A percentile compares a stretch with the other conserved stretches of the same genome.
Conservation (phyloP, 2,888 invertebrate genomes). For the Galerucella nymphaeae region DNA sequence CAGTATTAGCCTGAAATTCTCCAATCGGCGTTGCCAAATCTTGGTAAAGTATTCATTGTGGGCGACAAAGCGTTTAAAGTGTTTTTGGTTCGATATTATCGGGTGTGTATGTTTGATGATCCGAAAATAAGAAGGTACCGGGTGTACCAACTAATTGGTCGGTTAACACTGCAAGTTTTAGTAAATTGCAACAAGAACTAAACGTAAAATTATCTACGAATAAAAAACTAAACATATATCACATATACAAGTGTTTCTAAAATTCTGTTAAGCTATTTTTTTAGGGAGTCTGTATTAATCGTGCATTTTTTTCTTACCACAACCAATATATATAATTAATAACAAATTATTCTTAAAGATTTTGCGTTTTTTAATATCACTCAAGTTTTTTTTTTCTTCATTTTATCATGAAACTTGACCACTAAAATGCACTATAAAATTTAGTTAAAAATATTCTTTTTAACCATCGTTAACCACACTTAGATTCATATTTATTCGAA, state of each 20-base stretch:
- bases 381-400: neutral
- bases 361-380: neutral
- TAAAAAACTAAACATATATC: slow-evolving; percentile 6
- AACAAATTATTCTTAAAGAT: neutral
- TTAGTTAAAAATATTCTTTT: slow-evolving; percentile 3
- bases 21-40: no score
- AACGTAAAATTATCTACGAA: neutral
- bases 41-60: no score
- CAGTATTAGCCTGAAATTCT: no score
- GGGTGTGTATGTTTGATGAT: neutral
- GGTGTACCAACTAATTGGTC: neutral
- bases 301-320: slow-evolving; percentile 2
- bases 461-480: slow-evolving; percentile 1
- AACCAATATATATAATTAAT: neutral
- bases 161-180: neutral
- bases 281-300: neutral
- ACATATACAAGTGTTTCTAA: slow-evolving; percentile 4
- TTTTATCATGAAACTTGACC: slow-evolving; percentile 16
- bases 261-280: neutral
- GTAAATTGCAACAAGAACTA: neutral
- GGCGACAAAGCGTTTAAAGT: no score
- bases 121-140: neutral
- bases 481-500: slow-evolving; percentile 7
- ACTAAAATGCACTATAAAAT: slow-evolving; percentile 19
- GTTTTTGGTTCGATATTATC: no score